Conservation (phyloP, 2,888 invertebrate genomes). For the Cremastinae sp. region DNA sequence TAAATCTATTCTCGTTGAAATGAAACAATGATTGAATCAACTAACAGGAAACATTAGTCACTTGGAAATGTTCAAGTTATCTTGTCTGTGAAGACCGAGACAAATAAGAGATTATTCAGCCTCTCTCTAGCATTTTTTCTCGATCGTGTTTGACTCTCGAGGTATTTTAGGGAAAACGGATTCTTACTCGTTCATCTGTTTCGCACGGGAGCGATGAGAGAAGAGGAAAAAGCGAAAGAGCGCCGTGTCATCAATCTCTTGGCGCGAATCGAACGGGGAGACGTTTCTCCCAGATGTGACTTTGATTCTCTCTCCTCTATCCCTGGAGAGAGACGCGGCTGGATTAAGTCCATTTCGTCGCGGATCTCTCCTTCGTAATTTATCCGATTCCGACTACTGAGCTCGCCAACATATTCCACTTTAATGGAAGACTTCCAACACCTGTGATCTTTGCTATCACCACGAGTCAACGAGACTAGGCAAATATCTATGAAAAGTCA, state of each 20-base stretch:
- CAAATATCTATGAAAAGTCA: no score
- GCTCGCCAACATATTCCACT: constrained; percentile 63
- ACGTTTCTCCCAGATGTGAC: constrained; percentile 79
- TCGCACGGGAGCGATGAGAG: constrained; percentile 54
- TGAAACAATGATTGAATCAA: constrained; percentile 52
- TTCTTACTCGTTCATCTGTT: constrained; percentile 45
- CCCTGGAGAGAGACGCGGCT: constrained; percentile 74
- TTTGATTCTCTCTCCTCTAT: constrained; percentile 76
- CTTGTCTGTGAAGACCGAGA: constrained; percentile 58
- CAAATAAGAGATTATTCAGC: constrained; percentile 58
- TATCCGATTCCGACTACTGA: constrained; percentile 65
- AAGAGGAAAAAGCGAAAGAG: constrained; percentile 53
- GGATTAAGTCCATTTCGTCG: constrained; percentile 74
- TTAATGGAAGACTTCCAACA: constrained; percentile 62
- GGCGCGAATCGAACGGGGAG: constrained; percentile 69
- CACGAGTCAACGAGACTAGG: background rate
- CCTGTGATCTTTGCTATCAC: constrained; percentile 65
- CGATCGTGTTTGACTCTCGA: constrained; percentile 35
- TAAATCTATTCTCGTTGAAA: constrained; percentile 22
- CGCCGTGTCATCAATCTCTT: constrained; percentile 77
- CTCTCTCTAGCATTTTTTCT: constrained; percentile 40
- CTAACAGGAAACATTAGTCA: constrained; percentile 68
- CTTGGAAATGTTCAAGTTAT: constrained; percentile 58
- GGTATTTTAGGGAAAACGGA: constrained; percentile 28
- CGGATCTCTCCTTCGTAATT: constrained; percentile 70